A percentile compares a stretch with the other conserved stretches of the same genome.
Conservation (phyloP, 2,797 vertebrate genomes). For the Sebastes taczanowskii region DNA sequence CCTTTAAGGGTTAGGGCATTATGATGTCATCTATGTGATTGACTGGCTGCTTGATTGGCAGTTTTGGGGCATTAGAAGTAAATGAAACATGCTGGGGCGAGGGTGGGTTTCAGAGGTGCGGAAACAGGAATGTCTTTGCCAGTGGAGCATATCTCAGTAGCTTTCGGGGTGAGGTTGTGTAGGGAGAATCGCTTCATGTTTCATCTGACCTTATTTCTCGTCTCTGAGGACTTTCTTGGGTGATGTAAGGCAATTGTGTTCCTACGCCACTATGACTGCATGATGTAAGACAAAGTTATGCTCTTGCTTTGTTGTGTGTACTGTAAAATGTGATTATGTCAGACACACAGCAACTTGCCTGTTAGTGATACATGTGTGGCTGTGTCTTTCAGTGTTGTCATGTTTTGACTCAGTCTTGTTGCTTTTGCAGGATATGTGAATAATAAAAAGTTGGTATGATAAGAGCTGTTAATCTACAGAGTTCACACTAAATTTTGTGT, state of each 20-base stretch:
- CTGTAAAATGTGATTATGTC: not conserved
- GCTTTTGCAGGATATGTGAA: not conserved
- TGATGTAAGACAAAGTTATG: conserved; percentile 51
- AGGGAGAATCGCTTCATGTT: conserved; percentile 40
- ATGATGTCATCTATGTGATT: not conserved
- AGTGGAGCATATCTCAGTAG: conserved; percentile 22
- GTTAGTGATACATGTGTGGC: not conserved
- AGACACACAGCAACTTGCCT: not conserved
- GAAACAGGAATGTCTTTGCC: conserved; percentile 24
- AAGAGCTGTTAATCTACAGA: not conserved
- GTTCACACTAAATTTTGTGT: not conserved
- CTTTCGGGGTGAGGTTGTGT: conserved; percentile 10
- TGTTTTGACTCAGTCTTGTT: not conserved
- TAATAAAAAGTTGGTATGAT: not conserved
- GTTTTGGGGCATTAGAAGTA: conserved; percentile 4
- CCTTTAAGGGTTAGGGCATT: not conserved
- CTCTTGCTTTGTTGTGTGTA: not conserved
- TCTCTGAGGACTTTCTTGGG: conserved; percentile 14
- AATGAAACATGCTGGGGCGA: conserved; percentile 3
- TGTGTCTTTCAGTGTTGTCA: not conserved
- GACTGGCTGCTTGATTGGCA: conserved; percentile 18
- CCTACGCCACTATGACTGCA: not conserved
- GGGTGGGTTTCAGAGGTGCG: conserved; percentile 25
- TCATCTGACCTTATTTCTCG: conserved; percentile 57
- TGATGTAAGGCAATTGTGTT: conserved; percentile 55